phyloP scores from a whole-genome alignment of 2,888 invertebrate genomes.

The Synergus gifuensis region DNA sequence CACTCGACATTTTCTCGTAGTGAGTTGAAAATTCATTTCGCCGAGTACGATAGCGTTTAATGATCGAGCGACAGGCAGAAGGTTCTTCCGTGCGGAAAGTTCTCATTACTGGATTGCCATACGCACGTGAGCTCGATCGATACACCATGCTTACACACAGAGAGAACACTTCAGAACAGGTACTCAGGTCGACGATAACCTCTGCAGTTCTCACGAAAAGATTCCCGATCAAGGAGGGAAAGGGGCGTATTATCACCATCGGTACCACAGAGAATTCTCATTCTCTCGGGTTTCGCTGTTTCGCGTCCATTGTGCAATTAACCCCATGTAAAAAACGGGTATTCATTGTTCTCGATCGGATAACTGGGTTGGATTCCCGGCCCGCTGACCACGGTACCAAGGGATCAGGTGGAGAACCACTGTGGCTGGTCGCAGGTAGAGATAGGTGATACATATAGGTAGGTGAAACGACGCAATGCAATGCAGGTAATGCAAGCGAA shows the following conservation, averaged over 20 bases:
- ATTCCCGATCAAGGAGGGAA: slow-evolving; percentile 10
- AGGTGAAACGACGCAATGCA: slow-evolving; percentile 58
- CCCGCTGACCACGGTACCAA: neutral
- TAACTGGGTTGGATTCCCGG: neutral
- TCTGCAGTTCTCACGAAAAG: slow-evolving; percentile 49
- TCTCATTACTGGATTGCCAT: slow-evolving; percentile 54
- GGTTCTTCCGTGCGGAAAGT: slow-evolving; percentile 53
- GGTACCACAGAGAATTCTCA: neutral
- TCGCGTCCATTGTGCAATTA: slow-evolving; percentile 25
- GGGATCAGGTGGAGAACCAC: slow-evolving; percentile 45
- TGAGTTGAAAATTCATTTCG: slow-evolving; percentile 56
- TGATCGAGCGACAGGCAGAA: slow-evolving; percentile 55
- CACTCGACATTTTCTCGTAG: slow-evolving; percentile 50
- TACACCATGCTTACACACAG: slow-evolving; percentile 46
- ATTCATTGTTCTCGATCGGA: slow-evolving; percentile 36
- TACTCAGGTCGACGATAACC: slow-evolving; percentile 33
- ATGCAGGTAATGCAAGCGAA: slow-evolving; percentile 56
- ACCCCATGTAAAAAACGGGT: slow-evolving; percentile 9
- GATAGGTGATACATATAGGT: slow-evolving; percentile 52
- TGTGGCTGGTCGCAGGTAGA: slow-evolving; percentile 43
- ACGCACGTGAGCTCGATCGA: slow-evolving; percentile 54
- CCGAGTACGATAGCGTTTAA: slow-evolving; percentile 45
- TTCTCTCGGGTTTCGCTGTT: slow-evolving; percentile 8
- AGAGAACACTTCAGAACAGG: slow-evolving; percentile 5
- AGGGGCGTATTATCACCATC: slow-evolving; percentile 28